Evolutionary conservation across 2,888 invertebrate species (phyloP).

Genomic region (Junonia oenone): DNA sequence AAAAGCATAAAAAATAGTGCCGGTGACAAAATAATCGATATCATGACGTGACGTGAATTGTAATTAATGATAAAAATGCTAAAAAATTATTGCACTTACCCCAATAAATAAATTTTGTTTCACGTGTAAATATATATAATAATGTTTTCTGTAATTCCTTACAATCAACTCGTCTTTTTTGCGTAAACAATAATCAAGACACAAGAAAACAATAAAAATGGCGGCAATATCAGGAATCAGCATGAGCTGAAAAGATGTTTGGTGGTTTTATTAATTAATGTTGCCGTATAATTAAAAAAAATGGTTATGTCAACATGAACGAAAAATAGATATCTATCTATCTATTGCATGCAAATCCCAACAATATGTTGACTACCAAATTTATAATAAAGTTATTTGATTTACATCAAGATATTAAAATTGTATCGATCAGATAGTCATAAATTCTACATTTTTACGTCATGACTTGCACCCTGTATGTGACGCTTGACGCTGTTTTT

Average conservation of each 20-base stretch:
- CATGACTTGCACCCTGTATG: no score
- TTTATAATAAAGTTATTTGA: no score
- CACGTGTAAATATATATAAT: slow-evolving; percentile 6
- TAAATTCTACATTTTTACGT: no score
- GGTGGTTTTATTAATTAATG: slow-evolving; percentile 17
- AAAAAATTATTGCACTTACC: slow-evolving; percentile 23
- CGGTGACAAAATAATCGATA: slow-evolving; percentile 41
- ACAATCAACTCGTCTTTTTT: slow-evolving; percentile 25
- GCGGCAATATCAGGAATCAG: slow-evolving; percentile 48
- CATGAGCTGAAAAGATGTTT: slow-evolving; percentile 18
- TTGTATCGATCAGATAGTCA: no score
- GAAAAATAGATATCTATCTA: no score
- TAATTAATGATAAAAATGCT: slow-evolving; percentile 6
- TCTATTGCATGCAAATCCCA: not conserved
- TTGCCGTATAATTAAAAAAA: slow-evolving; percentile 8
- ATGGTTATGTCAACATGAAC: not conserved
- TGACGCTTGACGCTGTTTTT: no score
- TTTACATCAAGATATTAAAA: no score
- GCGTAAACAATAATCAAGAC: slow-evolving; percentile 29
- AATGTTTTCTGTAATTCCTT: not conserved
- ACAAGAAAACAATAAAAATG: slow-evolving; percentile 54
- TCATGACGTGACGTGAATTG: slow-evolving; percentile 42
- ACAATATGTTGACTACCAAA: not conserved
- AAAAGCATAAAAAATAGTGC: slow-evolving; percentile 1
- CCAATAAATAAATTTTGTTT: slow-evolving; percentile 2